phyloP scores from a whole-genome alignment of 2,113 vertebrate species.

The Catagonus wagneri region DNA sequence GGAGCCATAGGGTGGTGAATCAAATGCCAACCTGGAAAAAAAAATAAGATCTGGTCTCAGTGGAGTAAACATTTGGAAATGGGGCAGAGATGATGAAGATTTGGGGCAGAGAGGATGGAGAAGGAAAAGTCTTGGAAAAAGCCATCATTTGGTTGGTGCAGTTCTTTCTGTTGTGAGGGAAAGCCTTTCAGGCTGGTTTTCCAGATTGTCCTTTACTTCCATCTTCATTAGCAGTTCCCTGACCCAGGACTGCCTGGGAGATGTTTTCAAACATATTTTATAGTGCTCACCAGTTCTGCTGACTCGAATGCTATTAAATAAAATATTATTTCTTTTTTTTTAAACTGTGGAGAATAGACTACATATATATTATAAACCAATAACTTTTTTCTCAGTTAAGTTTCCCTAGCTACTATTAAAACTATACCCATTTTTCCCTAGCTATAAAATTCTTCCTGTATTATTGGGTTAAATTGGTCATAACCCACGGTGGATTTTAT shows the following conservation, averaged over 20 bases:
- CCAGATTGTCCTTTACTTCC: background rate
- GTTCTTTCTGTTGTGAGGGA: background rate
- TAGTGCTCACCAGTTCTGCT: background rate
- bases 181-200: background rate
- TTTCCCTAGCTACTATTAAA: constrained; percentile 65
- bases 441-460: constrained; percentile 55
- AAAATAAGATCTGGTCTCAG: background rate
- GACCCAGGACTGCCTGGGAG: background rate
- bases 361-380: background rate
- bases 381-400: background rate
- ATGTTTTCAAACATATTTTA: constrained; percentile 31
- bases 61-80: background rate
- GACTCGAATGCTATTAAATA: constrained; percentile 46
- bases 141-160: background rate
- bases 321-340: constrained; percentile 20
- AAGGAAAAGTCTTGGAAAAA: background rate
- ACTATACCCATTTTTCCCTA: background rate
- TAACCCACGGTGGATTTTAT: constrained; percentile 51
- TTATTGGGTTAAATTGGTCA: constrained; percentile 50
- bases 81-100: background rate
- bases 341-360: constrained; percentile 1
- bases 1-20: background rate
- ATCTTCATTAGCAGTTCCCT: background rate
- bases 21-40: background rate
- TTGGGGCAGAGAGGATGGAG: background rate